These are phyloP conservation scores for Enteromius mattozi DNA, from an alignment of 2,797 vertebrate species.

Conservation along the genomic window DNA sequence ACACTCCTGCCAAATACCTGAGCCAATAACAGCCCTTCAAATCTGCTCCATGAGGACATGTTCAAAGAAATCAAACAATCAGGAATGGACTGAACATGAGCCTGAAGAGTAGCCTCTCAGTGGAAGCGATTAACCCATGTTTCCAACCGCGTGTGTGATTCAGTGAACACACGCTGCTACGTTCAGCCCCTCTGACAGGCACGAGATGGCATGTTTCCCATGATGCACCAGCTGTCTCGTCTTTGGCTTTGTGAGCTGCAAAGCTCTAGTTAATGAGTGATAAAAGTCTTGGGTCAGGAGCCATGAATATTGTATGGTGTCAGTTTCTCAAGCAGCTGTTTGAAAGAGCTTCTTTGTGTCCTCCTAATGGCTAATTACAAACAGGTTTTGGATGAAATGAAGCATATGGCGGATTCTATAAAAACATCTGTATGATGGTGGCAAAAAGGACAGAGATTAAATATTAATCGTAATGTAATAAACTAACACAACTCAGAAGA, in stretches of 20 bases:
- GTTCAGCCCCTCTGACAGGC: constrained; percentile 6
- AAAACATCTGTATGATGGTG: constrained; percentile 71
- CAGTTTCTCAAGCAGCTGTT: constrained; percentile 64
- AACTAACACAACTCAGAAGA: constrained; percentile 67
- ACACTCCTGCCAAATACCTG: constrained; percentile 50
- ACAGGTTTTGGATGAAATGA: constrained; percentile 56
- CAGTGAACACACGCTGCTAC: neutral
- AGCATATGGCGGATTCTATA: constrained; percentile 72
- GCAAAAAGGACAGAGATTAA: constrained; percentile 63
- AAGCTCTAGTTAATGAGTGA: constrained; percentile 52
- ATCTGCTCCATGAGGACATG: constrained; percentile 35
- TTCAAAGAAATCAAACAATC: constrained; percentile 42
- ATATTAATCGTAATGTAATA: constrained; percentile 75
- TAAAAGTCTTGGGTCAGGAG: constrained; percentile 63
- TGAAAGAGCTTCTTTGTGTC: constrained; percentile 57
- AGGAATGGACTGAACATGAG: constrained; percentile 5
- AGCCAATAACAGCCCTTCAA: constrained; percentile 45
- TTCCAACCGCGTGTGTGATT: constrained; percentile 20
- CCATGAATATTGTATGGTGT: constrained; percentile 66
- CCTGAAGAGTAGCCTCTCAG: constrained; percentile 34
- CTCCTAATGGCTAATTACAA: constrained; percentile 63
- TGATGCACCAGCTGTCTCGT: constrained; percentile 35
- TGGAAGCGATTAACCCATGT: constrained; percentile 6
- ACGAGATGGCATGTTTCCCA: constrained; percentile 22
- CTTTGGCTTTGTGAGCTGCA: constrained; percentile 35